Conservation (phyloP, 1,140 invertebrate species). For the Coptotermes formosanus region DNA sequence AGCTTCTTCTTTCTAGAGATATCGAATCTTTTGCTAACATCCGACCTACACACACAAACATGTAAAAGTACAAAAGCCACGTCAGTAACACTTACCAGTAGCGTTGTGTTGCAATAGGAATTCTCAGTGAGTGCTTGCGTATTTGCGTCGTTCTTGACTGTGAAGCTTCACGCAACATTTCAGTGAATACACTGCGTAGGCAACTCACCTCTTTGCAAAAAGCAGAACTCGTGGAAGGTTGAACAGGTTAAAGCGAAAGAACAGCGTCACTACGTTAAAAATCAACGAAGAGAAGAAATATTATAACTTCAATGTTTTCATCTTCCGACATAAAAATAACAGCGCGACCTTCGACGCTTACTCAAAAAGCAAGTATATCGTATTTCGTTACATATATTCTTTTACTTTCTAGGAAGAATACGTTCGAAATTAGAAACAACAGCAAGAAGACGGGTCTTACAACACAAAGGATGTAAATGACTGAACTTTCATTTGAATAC, state of each 20-base stretch:
- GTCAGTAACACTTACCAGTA: too few species aligned
- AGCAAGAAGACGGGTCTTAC: neutral
- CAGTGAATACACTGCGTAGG: neutral
- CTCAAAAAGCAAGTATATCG: neutral
- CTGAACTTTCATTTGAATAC: neutral
- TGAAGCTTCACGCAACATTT: neutral
- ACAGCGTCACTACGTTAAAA: neutral
- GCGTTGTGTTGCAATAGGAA: too few species aligned
- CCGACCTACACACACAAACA: too few species aligned
- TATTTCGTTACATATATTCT: neutral
- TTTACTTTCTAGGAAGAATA: neutral
- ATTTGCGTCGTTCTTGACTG: neutral
- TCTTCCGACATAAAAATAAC: neutral
- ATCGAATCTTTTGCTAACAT: too few species aligned
- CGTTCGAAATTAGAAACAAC: neutral
- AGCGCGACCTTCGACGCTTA: neutral
- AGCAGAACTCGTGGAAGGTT: neutral
- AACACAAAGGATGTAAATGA: slow-evolving; percentile 10
- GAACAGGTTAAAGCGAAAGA: neutral
- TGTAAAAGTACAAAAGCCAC: too few species aligned
- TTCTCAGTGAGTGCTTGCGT: neutral
- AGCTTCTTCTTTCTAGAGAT: too few species aligned
- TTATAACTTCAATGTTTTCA: neutral
- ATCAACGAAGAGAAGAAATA: neutral
- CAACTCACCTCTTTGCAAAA: neutral